Evolutionary conservation across 1,140 invertebrate genomes (phyloP).

Genomic region (Sesamia nonagrioides): DNA sequence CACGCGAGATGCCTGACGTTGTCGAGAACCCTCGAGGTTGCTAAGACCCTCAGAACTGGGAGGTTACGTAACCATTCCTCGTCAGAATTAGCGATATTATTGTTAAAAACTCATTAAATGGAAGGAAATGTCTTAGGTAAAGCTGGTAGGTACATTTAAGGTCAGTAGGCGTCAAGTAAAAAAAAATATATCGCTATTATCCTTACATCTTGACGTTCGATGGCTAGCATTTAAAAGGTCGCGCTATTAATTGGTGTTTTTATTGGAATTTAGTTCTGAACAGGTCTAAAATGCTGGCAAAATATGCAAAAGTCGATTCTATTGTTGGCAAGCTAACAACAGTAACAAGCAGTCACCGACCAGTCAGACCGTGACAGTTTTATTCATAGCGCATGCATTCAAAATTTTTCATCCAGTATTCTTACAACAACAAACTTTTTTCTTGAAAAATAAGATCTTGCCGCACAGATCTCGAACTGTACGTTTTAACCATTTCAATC

Average conservation of each 20-base stretch:
- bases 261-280: not conserved
- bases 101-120: slow-evolving; percentile 22
- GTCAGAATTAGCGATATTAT: slow-evolving; percentile 31
- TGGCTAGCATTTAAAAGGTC: not conserved
- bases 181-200: not conserved
- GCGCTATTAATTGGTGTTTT: not conserved
- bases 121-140: slow-evolving; percentile 23
- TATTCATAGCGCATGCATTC: slow-evolving; percentile 27
- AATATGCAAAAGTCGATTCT: slow-evolving; percentile 4
- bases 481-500: not conserved
- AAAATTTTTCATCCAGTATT: slow-evolving; percentile 7
- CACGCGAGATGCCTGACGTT: slow-evolving; percentile 48
- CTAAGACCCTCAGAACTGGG: slow-evolving; percentile 42
- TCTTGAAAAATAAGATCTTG: not conserved
- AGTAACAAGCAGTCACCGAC: not conserved
- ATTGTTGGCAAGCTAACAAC: slow-evolving; percentile 26
- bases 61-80: slow-evolving; percentile 44
- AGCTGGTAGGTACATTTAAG: slow-evolving; percentile 25
- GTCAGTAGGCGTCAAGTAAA: not conserved
- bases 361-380: slow-evolving; percentile 9
- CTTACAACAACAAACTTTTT: not conserved
- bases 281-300: not conserved
- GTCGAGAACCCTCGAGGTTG: slow-evolving; percentile 44
- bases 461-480: not conserved
- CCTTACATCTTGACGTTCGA: slow-evolving; percentile 4